A percentile compares a stretch with the other conserved stretches of the same genome.
Conservation (phyloP, 2,113 vertebrate genomes). For the Aphelocoma coerulescens region DNA sequence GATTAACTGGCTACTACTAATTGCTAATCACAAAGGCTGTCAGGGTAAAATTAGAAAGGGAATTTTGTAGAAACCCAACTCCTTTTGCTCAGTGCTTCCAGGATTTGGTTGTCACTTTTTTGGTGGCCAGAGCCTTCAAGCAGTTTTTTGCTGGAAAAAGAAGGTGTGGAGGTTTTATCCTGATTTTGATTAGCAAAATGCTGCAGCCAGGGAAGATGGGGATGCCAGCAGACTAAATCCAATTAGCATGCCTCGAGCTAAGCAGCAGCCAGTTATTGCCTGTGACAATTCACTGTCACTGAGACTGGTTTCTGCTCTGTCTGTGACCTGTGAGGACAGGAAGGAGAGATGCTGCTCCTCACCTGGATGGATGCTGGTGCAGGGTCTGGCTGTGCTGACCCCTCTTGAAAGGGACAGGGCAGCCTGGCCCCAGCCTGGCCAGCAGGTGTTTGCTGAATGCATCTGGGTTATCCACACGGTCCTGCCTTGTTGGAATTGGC, state of each 20-base stretch:
- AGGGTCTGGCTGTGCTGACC: neutral
- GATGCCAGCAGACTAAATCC: neutral
- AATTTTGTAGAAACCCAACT: neutral
- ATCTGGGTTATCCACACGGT: neutral
- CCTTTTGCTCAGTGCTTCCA: neutral
- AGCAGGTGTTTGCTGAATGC: neutral
- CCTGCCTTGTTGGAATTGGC: neutral
- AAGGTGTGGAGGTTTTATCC: accelerated
- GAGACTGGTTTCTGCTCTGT: neutral
- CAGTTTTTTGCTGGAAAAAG: neutral
- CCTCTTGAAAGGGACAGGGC: accelerated
- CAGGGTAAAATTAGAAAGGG: slow-evolving; percentile 34
- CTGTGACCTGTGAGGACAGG: neutral
- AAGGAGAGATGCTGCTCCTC: neutral
- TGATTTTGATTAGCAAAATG: neutral
- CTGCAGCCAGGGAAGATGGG: neutral
- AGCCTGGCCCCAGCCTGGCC: neutral
- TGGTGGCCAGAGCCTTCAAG: neutral
- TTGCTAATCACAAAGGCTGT: slow-evolving; percentile 50
- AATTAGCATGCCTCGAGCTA: slow-evolving; percentile 16
- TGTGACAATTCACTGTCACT: neutral
- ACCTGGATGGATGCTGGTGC: accelerated
- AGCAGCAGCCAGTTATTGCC: slow-evolving; percentile 21
- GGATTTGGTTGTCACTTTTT: neutral
- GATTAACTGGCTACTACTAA: slow-evolving; percentile 53